phyloP scores from a whole-genome alignment of 2,888 invertebrate genomes.

The Phengaris arion region DNA sequence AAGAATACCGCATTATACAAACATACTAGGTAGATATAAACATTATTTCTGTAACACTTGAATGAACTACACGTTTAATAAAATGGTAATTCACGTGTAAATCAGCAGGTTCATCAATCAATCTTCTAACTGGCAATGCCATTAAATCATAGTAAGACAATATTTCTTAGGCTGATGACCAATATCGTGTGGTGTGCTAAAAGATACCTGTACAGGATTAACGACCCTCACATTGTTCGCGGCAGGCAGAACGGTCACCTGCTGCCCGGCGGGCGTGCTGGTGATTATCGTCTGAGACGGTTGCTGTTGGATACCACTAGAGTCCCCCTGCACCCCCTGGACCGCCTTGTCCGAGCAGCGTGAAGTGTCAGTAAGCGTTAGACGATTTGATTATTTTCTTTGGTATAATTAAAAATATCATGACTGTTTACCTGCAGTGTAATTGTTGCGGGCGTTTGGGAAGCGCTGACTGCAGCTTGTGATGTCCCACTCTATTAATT shows the following conservation, averaged over 20 bases:
- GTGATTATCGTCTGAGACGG: slow-evolving; percentile 83
- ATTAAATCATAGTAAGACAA: background rate
- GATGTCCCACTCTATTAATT: background rate
- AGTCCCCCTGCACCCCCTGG: slow-evolving; percentile 60
- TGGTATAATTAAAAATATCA: background rate
- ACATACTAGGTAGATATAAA: too few relatives aligned
- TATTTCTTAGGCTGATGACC: background rate
- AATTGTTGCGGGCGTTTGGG: background rate
- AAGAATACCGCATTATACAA: too few relatives aligned
- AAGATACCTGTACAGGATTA: slow-evolving; percentile 63
- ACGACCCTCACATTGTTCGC: slow-evolving; percentile 70
- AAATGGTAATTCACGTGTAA: background rate
- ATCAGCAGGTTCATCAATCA: background rate
- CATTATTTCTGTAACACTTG: too few relatives aligned
- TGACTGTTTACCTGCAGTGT: slow-evolving; percentile 4
- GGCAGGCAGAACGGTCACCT: slow-evolving; percentile 89
- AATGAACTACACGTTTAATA: too few relatives aligned
- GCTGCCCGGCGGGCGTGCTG: slow-evolving; percentile 87
- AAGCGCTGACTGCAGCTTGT: background rate
- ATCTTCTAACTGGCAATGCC: background rate
- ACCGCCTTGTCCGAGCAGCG: slow-evolving; percentile 67
- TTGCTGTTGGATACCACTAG: slow-evolving; percentile 54
- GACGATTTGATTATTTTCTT: too few relatives aligned
- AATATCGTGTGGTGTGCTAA: background rate
- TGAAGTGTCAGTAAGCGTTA: slow-evolving; percentile 32